Percentiles rank a stretch among this genome's conserved stretches.
Conservation (phyloP, 2,888 invertebrate species). For the Caenorhabditis plicata region DNA sequence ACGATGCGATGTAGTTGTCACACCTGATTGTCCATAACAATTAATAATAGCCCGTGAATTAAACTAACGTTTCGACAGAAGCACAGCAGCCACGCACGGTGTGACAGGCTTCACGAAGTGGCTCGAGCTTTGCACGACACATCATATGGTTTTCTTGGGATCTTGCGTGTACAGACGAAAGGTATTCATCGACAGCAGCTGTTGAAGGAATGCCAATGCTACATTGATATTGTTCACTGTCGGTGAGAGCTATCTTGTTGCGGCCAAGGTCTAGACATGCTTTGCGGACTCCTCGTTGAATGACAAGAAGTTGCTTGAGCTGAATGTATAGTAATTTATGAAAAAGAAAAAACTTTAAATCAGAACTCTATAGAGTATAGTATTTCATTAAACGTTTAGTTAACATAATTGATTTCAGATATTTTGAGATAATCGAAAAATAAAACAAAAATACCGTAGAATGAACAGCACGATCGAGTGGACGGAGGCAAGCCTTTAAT, state of each 20-base stretch:
- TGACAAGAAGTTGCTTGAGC: slow-evolving; percentile 43
- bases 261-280: slow-evolving; percentile 45
- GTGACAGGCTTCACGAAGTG: slow-evolving; percentile 35
- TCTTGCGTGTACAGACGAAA: slow-evolving; percentile 29
- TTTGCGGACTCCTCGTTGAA: slow-evolving; percentile 41
- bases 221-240: slow-evolving; percentile 27
- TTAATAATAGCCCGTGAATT: not conserved
- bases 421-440: not conserved
- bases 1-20: slow-evolving; percentile 44
- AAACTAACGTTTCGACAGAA: slow-evolving; percentile 32
- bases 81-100: slow-evolving; percentile 38
- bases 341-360: not conserved
- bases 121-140: slow-evolving; percentile 40
- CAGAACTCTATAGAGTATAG: too few relatives aligned
- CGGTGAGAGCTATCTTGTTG: slow-evolving; percentile 35
- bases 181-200: slow-evolving; percentile 36
- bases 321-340: slow-evolving; percentile 4
- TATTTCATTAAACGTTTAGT: too few relatives aligned
- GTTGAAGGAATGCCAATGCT: slow-evolving; percentile 27
- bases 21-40: too few relatives aligned
- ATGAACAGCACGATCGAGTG: slow-evolving; percentile 38
- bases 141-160: slow-evolving; percentile 37
- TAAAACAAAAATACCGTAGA: slow-evolving; percentile 18
- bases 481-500: slow-evolving; percentile 39
- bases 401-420: too few relatives aligned